Conservation (phyloP, 2,888 invertebrate species). For the Trissolcus brochymenae region DNA sequence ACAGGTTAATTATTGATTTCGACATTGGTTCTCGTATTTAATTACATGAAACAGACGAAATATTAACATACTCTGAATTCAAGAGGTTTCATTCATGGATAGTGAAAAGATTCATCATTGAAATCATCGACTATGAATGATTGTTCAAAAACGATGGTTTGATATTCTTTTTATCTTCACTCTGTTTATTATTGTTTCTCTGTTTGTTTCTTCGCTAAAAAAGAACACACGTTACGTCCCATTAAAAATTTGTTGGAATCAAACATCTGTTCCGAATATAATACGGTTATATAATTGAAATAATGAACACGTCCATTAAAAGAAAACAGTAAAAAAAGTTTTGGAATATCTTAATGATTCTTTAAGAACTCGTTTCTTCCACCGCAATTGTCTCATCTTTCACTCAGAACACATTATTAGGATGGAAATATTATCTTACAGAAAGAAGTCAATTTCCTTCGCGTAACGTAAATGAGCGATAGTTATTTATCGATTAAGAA, state of each 20-base stretch:
- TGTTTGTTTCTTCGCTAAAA: too few species aligned
- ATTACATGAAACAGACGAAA: too few species aligned
- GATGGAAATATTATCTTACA: slow-evolving; percentile 48
- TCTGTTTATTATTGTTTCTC: too few species aligned
- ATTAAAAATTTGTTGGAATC: slow-evolving; percentile 18
- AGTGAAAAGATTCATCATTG: too few species aligned
- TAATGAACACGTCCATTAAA: slow-evolving; percentile 32
- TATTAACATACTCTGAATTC: too few species aligned
- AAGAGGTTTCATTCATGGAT: too few species aligned
- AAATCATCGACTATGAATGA: too few species aligned
- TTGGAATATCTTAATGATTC: slow-evolving; percentile 48
- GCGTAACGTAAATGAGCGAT: slow-evolving; percentile 53
- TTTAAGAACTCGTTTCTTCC: slow-evolving; percentile 51
- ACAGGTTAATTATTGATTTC: too few species aligned
- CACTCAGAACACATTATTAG: slow-evolving; percentile 56
- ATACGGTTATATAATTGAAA: slow-evolving; percentile 35
- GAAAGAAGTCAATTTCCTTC: slow-evolving; percentile 53
- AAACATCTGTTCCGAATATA: slow-evolving; percentile 30
- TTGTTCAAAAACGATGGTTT: too few species aligned
- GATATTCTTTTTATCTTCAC: too few species aligned
- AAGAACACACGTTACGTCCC: background rate
- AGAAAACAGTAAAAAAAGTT: slow-evolving; percentile 27
- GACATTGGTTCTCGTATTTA: too few species aligned
- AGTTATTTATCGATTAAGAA: slow-evolving; percentile 73
- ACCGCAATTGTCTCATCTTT: slow-evolving; percentile 55